Evolutionary conservation across 2,888 invertebrate genomes (phyloP).

Genomic region (Spisula subtruncata): DNA sequence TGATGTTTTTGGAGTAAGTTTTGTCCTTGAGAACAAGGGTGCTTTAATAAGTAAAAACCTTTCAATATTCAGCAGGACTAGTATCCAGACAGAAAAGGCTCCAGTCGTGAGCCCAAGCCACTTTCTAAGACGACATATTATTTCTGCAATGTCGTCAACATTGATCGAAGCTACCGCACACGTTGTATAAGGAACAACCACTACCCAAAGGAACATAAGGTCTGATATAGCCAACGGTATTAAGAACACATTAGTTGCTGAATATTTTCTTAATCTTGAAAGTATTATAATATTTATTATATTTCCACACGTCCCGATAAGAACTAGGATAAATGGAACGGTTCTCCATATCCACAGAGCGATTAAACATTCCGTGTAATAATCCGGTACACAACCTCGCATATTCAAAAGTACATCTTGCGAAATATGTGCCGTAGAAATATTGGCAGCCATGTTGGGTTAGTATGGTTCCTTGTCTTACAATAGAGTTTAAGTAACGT

Average conservation of each 20-base stretch:
- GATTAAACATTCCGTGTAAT: neutral
- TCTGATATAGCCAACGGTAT: slow-evolving; percentile 44
- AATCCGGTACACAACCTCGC: slow-evolving; percentile 1
- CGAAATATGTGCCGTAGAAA: neutral
- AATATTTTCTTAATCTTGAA: slow-evolving; percentile 38
- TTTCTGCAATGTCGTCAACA: slow-evolving; percentile 11
- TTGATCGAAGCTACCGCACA: neutral
- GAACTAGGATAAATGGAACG: slow-evolving; percentile 28
- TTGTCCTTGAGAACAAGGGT: slow-evolving; percentile 28
- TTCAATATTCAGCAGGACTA: slow-evolving; percentile 39
- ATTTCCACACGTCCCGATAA: slow-evolving; percentile 43
- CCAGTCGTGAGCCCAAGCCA: slow-evolving; percentile 34
- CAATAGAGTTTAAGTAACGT: too few species aligned
- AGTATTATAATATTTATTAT: slow-evolving; percentile 16
- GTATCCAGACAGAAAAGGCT: slow-evolving; percentile 37
- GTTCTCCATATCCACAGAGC: slow-evolving; percentile 31
- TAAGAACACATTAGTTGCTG: slow-evolving; percentile 32
- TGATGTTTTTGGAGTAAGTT: slow-evolving; percentile 37
- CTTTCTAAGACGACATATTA: slow-evolving; percentile 16
- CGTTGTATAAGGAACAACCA: neutral
- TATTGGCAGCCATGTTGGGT: neutral
- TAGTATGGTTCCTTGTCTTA: too few species aligned
- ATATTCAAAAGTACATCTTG: neutral
- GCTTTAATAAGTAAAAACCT: slow-evolving; percentile 34
- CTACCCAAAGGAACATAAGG: slow-evolving; percentile 34